A percentile compares a stretch with the other conserved stretches of the same genome.
These are phyloP conservation scores for Gadopsis marmoratus DNA, from an alignment of 2,797 vertebrate genomes.

Conservation along the genomic window DNA sequence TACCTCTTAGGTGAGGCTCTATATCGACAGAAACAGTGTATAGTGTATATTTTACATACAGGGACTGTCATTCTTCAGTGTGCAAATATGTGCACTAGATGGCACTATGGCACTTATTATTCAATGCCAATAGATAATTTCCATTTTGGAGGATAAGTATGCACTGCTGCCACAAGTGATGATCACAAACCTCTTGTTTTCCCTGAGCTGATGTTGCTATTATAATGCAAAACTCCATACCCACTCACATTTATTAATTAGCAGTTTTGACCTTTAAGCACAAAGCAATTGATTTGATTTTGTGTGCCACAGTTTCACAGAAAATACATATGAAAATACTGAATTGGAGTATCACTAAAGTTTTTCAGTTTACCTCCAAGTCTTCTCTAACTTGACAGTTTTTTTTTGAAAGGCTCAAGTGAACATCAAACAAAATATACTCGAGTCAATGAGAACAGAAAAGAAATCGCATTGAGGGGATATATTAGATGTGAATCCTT, in stretches of 20 bases:
- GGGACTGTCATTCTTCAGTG: conserved; percentile 63
- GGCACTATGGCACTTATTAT: conserved; percentile 85
- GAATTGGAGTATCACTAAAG: conserved; percentile 31
- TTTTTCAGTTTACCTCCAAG: conserved; percentile 36
- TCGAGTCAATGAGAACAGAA: conserved; percentile 64
- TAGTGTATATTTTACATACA: conserved; percentile 31
- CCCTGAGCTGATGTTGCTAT: conserved; percentile 60
- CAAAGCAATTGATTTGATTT: conserved; percentile 33
- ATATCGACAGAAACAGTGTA: not conserved
- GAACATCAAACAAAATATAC: conserved; percentile 59
- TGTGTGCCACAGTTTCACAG: not conserved
- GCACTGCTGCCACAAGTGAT: conserved; percentile 65
- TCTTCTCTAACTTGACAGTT: conserved; percentile 33
- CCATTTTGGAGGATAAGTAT: conserved; percentile 63
- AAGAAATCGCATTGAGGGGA: conserved; percentile 66
- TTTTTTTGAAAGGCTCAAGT: conserved; percentile 46
- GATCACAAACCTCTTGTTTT: conserved; percentile 73
- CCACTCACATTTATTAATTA: conserved; percentile 52
- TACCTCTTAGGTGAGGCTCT: conserved; percentile 12
- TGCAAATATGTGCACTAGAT: conserved; percentile 80
- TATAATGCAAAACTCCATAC: conserved; percentile 46
- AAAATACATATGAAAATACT: conserved; percentile 21
- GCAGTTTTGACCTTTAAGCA: conserved; percentile 52
- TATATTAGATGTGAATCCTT: conserved; percentile 77
- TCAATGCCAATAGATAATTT: conserved; percentile 60